These are phyloP conservation scores for Stegodyphus mimosarum DNA, from an alignment of 1,140 invertebrate species.

Conservation along the genomic window DNA sequence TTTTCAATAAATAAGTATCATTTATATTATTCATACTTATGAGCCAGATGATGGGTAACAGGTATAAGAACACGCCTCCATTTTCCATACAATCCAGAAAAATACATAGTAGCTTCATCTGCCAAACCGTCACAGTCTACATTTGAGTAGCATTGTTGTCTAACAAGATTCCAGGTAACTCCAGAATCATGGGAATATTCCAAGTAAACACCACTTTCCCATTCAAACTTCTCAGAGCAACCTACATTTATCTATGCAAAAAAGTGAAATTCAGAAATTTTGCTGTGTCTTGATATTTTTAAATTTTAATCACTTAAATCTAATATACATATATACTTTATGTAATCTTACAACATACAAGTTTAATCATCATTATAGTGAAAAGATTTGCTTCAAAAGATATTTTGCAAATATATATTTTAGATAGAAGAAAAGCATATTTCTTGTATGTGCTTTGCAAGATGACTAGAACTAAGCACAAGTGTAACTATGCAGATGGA, in stretches of 20 bases:
- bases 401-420: no score
- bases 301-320: no score
- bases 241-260: constrained; percentile 57
- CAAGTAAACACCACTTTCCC: constrained; percentile 64
- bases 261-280: no score
- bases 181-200: constrained; percentile 68
- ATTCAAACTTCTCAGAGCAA: constrained; percentile 48
- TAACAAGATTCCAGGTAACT: constrained; percentile 66
- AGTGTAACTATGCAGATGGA: no score
- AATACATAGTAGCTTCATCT: constrained; percentile 49
- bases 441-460: no score
- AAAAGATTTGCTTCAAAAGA: no score
- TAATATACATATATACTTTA: no score
- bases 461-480: no score
- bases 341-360: no score
- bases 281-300: no score
- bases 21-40: constrained; percentile 34
- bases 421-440: no score
- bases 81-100: constrained; percentile 49
- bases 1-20: background rate
- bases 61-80: constrained; percentile 51
- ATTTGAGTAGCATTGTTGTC: constrained; percentile 31
- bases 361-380: no score
- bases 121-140: constrained; percentile 20
- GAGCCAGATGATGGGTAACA: constrained; percentile 52